A percentile compares a stretch with the other conserved stretches of the same genome.
Evolutionary conservation across 1,140 invertebrate genomes (phyloP).

Genomic region (Platorchestia sp.): DNA sequence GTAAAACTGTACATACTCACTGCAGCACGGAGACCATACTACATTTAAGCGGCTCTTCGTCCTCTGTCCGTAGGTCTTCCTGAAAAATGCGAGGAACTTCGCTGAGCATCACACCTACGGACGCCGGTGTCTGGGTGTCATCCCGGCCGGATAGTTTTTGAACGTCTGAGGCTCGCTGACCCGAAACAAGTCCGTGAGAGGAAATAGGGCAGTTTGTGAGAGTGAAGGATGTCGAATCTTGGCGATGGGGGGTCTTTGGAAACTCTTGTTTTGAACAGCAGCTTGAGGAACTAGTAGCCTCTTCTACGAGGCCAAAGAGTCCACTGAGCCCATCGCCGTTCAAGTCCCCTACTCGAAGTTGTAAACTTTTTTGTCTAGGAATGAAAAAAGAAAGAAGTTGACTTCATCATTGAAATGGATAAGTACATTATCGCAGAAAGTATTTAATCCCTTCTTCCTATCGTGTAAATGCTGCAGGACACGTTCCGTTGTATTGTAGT

Average conservation of each 20-base stretch:
- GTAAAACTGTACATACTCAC: neutral
- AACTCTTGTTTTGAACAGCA: neutral
- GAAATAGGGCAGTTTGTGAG: slow-evolving; percentile 26
- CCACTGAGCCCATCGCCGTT: slow-evolving; percentile 23
- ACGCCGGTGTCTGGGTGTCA: neutral
- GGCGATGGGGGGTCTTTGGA: neutral
- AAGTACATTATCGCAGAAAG: too few relatives aligned
- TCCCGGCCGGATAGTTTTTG: too few relatives aligned
- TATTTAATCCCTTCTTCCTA: too few relatives aligned
- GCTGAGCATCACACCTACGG: slow-evolving; percentile 19
- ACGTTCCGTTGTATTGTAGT: too few relatives aligned
- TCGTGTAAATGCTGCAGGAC: too few relatives aligned
- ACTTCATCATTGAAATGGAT: too few relatives aligned
- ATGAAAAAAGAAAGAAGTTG: neutral
- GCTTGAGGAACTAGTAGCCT: neutral
- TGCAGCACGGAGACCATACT: slow-evolving; percentile 16
- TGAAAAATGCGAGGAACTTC: slow-evolving; percentile 5
- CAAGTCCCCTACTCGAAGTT: slow-evolving; percentile 18
- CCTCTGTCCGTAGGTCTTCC: slow-evolving; percentile 1
- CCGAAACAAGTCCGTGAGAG: neutral
- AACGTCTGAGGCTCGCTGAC: neutral
- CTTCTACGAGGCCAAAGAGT: slow-evolving; percentile 26
- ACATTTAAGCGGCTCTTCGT: slow-evolving; percentile 4
- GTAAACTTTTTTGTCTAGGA: neutral
- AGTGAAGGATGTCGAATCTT: neutral